Percentiles rank a stretch among this genome's conserved stretches.
phyloP scores from a whole-genome alignment of 2,888 invertebrate species.

The Diarsia mendica region DNA sequence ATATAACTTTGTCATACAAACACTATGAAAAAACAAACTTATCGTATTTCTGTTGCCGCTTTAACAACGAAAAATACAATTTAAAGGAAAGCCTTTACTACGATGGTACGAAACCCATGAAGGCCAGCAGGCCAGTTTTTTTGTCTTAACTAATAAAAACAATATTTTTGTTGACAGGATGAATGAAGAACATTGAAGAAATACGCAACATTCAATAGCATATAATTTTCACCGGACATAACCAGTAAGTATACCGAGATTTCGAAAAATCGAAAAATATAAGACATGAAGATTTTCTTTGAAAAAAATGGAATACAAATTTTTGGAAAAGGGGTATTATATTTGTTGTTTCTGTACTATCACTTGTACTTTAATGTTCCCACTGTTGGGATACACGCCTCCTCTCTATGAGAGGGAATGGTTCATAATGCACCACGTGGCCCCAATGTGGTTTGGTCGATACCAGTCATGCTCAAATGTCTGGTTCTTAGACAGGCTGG shows the following conservation, averaged over 20 bases:
- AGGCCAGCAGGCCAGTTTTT: too few species aligned
- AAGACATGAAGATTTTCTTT: constrained; percentile 4
- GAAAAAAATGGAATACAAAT: constrained; percentile 2
- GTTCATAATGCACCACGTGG: not conserved
- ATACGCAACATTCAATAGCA: constrained; percentile 1
- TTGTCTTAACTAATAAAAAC: constrained; percentile 12
- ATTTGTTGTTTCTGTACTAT: not conserved
- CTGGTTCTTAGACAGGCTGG: not conserved
- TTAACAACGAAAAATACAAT: too few species aligned
- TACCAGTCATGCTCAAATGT: not conserved
- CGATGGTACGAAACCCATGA: too few species aligned
- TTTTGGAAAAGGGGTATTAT: not conserved
- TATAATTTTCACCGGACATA: constrained; percentile 23
- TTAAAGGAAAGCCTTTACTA: too few species aligned
- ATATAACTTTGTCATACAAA: too few species aligned
- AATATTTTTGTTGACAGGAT: constrained; percentile 37
- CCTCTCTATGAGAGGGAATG: not conserved
- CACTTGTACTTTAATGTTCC: not conserved
- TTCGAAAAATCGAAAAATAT: constrained; percentile 31
- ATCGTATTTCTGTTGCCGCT: too few species aligned
- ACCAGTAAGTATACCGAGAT: constrained; percentile 15
- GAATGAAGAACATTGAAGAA: constrained; percentile 20
- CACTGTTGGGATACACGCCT: not conserved
- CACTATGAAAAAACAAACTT: too few species aligned
- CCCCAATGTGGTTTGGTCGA: not conserved